These are phyloP conservation scores for Pseudorasbora parva DNA, from an alignment of 2,113 vertebrate species.

Conservation along the genomic window DNA sequence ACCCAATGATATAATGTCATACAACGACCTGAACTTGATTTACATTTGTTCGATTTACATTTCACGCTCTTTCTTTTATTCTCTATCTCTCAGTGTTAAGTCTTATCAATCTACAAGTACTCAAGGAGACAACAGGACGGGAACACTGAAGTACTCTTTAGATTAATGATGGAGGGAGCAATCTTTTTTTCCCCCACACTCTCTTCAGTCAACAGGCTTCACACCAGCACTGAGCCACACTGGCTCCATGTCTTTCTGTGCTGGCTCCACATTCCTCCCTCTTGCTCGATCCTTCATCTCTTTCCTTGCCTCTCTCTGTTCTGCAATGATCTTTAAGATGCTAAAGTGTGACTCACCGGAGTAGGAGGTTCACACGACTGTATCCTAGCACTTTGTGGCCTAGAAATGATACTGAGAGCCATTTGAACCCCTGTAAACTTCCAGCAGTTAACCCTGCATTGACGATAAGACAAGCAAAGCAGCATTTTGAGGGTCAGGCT, in stretches of 20 bases:
- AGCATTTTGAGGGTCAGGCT: slow-evolving; percentile 40
- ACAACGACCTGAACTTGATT: not conserved
- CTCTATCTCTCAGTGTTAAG: not conserved
- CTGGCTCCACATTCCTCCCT: slow-evolving; percentile 10
- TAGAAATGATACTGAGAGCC: slow-evolving; percentile 39
- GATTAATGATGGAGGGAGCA: slow-evolving; percentile 75
- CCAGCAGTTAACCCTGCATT: slow-evolving; percentile 31
- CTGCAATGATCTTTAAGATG: slow-evolving; percentile 18
- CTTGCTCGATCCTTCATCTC: slow-evolving; percentile 10
- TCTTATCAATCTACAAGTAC: slow-evolving; percentile 61
- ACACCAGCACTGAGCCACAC: slow-evolving; percentile 26
- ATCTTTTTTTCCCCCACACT: slow-evolving; percentile 70
- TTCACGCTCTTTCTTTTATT: not conserved
- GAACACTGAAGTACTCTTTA: slow-evolving; percentile 75
- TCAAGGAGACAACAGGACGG: slow-evolving; percentile 77
- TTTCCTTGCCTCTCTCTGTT: slow-evolving; percentile 8
- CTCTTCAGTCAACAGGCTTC: slow-evolving; percentile 66
- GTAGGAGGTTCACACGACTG: slow-evolving; percentile 28
- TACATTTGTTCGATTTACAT: not conserved
- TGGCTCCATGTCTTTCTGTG: slow-evolving; percentile 34
- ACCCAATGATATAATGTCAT: not conserved
- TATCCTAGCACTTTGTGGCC: slow-evolving; percentile 2
- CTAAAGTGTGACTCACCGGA: slow-evolving; percentile 25
- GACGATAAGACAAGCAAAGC: slow-evolving; percentile 40
- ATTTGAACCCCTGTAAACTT: slow-evolving; percentile 42